phyloP scores from a whole-genome alignment of 2,113 vertebrate genomes.

The Tachuris rubrigastra region DNA sequence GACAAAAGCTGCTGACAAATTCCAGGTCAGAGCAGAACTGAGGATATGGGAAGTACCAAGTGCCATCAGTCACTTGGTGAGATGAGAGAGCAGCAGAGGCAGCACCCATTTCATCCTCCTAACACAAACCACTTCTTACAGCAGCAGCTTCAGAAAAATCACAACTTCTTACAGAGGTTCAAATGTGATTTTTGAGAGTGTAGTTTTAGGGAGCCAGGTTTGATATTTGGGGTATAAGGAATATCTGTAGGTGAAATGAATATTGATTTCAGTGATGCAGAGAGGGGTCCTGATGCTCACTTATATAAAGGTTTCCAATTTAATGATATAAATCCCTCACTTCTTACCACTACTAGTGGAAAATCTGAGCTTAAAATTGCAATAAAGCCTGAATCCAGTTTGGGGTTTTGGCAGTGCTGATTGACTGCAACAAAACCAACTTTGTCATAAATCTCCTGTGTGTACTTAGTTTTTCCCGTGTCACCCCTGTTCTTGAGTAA shows the following conservation, averaged over 20 bases:
- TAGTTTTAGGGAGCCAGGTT: neutral
- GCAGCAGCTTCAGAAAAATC: neutral
- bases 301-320: neutral
- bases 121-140: neutral
- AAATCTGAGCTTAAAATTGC: neutral
- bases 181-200: neutral
- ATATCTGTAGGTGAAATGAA: neutral
- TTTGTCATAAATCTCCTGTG: neutral
- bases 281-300: neutral
- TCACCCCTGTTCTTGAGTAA: neutral
- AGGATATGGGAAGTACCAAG: neutral
- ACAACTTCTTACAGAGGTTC: neutral
- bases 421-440: neutral
- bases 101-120: neutral
- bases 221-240: neutral
- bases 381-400: neutral
- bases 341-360: neutral
- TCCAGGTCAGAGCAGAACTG: neutral
- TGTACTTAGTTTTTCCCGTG: neutral
- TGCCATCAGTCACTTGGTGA: neutral
- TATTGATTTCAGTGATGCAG: neutral
- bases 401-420: neutral
- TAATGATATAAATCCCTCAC: neutral
- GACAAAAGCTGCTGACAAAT: neutral
- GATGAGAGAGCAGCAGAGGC: neutral